Conservation (phyloP, 1,140 invertebrate genomes). For the Sycophila sp. region DNA sequence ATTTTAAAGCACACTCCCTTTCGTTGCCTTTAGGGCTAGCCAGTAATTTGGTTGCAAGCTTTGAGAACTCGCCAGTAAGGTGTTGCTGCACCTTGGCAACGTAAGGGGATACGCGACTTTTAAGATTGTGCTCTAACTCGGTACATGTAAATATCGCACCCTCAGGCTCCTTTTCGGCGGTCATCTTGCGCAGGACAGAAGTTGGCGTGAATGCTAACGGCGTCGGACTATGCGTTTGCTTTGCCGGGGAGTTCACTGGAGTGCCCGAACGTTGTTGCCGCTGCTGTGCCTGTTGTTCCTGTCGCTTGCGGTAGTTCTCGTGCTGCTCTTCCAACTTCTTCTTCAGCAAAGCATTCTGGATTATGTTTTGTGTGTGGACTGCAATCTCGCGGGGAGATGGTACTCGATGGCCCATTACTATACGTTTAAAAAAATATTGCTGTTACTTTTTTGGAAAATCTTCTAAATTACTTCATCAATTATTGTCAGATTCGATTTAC, state of each 20-base stretch:
- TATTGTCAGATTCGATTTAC: no score
- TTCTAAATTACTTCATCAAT: no score
- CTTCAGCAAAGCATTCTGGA: slow-evolving; percentile 85
- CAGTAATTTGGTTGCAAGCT: not conserved
- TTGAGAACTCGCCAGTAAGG: not conserved
- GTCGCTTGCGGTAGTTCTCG: slow-evolving; percentile 81
- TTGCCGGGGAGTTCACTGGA: slow-evolving; percentile 59
- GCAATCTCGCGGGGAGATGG: slow-evolving; percentile 85
- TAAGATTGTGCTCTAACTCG: slow-evolving; percentile 16
- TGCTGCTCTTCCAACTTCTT: slow-evolving; percentile 87
- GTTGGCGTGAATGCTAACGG: slow-evolving; percentile 89
- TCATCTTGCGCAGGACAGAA: slow-evolving; percentile 91
- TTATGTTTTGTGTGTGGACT: slow-evolving; percentile 82
- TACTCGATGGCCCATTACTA: slow-evolving; percentile 75
- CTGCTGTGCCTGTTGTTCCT: slow-evolving; percentile 72
- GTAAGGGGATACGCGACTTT: not conserved
- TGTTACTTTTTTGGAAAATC: no score
- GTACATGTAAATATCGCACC: slow-evolving; percentile 56
- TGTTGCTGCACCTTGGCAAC: slow-evolving; percentile 25
- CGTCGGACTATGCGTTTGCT: slow-evolving; percentile 68
- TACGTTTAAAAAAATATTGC: slow-evolving; percentile 42
- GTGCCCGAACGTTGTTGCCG: slow-evolving; percentile 56
- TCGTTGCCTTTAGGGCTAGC: slow-evolving; percentile 4
- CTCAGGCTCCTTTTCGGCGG: slow-evolving; percentile 83
- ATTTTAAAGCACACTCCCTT: slow-evolving; percentile 43